phyloP scores from a whole-genome alignment of 2,113 vertebrate genomes.

The Salvelinus fontinalis region DNA sequence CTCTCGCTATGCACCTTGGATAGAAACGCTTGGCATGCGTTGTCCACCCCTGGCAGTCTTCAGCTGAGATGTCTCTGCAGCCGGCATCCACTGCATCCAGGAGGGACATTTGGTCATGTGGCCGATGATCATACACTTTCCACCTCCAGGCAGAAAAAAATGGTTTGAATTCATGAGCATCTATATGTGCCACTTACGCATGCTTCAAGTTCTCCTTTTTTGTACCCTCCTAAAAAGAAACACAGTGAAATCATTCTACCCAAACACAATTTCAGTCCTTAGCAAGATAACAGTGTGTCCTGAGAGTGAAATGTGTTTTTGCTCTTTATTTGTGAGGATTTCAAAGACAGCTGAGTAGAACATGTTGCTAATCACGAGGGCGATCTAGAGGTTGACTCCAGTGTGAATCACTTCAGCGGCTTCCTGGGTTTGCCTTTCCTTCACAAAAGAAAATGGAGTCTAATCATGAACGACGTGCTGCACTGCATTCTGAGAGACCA shows the following conservation, averaged over 20 bases:
- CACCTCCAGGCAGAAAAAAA: too few relatives aligned
- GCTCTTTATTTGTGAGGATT: not conserved
- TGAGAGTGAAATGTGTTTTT: not conserved
- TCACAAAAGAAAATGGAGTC: not conserved
- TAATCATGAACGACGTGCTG: not conserved
- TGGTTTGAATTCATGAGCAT: not conserved
- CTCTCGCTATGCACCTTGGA: too few relatives aligned
- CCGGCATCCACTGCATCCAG: too few relatives aligned
- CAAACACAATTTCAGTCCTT: not conserved
- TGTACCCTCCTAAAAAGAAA: not conserved
- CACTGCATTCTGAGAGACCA: constrained; percentile 7
- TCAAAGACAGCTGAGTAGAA: not conserved
- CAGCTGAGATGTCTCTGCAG: too few relatives aligned
- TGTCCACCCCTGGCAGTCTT: too few relatives aligned
- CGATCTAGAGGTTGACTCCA: not conserved
- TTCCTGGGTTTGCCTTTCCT: not conserved
- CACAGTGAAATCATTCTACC: not conserved
- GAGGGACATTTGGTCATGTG: too few relatives aligned
- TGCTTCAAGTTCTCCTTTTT: not conserved
- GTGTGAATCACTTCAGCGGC: not conserved
- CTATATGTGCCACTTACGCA: not conserved
- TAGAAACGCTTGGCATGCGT: too few relatives aligned
- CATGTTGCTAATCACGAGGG: not conserved
- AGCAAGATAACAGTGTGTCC: not conserved
- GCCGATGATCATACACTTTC: too few relatives aligned